Evolutionary conservation across 1,140 invertebrate species (phyloP).

Genomic region (Drosophila teissieri): DNA sequence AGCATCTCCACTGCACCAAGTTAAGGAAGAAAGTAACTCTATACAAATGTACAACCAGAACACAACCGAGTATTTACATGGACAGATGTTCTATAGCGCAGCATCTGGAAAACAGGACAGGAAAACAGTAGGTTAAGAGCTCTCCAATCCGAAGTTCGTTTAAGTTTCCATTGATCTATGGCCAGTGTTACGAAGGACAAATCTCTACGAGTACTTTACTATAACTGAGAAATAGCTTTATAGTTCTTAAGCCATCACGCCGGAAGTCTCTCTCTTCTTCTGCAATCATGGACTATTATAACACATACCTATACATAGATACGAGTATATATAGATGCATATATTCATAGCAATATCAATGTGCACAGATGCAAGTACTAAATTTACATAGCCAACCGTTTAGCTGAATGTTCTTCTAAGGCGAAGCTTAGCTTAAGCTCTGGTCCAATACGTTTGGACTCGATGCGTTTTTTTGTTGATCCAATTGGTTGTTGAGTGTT

Average conservation of each 20-base stretch:
- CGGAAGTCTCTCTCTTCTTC: constrained; percentile 30
- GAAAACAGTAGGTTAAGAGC: constrained; percentile 39
- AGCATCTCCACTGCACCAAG: constrained; percentile 63
- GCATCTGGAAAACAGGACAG: constrained; percentile 19
- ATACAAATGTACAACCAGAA: constrained; percentile 39
- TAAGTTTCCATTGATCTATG: constrained; percentile 63
- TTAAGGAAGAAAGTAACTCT: constrained; percentile 18
- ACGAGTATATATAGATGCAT: constrained; percentile 17
- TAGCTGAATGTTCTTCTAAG: constrained; percentile 67
- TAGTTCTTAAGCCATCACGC: constrained; percentile 73
- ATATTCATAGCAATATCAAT: constrained; percentile 34
- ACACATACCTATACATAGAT: constrained; percentile 25
- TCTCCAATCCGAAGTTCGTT: constrained; percentile 31
- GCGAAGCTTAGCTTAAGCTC: constrained; percentile 41
- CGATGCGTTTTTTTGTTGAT: constrained; percentile 38
- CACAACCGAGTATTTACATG: constrained; percentile 31
- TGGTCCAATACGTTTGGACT: constrained; percentile 21
- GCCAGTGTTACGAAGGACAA: constrained; percentile 63
- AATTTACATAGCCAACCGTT: constrained; percentile 55
- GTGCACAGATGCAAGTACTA: constrained; percentile 47
- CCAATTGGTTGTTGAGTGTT: constrained; percentile 36
- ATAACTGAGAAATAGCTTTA: constrained; percentile 83
- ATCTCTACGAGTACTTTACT: constrained; percentile 61
- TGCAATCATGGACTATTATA: constrained; percentile 28
- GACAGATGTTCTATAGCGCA: constrained; percentile 27